Evolutionary conservation across 2,113 vertebrate genomes (phyloP).

Genomic region (Saccopteryx leptura): DNA sequence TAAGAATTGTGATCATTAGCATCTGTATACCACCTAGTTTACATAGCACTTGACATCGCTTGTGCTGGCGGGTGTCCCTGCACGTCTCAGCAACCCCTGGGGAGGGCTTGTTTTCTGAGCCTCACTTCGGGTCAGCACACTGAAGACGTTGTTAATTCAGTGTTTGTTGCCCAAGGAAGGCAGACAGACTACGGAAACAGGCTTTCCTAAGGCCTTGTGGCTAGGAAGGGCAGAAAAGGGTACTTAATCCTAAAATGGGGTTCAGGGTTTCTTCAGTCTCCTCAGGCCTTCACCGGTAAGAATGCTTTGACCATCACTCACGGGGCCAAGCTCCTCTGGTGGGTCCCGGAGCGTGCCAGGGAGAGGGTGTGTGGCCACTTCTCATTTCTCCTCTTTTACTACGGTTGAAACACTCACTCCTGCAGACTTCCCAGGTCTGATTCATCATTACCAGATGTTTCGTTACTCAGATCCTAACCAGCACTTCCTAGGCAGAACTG

Average conservation of each 20-base stretch:
- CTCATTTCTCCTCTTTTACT: neutral
- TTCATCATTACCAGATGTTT: neutral
- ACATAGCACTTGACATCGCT: constrained; percentile 49
- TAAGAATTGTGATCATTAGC: constrained; percentile 70
- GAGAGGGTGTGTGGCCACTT: neutral
- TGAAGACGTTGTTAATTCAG: constrained; percentile 22
- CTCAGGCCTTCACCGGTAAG: neutral
- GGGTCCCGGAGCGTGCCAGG: neutral
- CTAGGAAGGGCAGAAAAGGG: neutral
- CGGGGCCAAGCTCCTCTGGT: neutral
- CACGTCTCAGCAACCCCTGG: neutral
- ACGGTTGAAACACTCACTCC: neutral
- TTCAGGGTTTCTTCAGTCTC: neutral
- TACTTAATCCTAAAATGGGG: neutral
- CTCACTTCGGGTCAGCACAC: neutral
- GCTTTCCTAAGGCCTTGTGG: neutral
- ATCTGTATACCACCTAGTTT: constrained; percentile 60
- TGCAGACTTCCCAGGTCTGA: neutral
- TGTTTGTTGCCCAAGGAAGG: constrained; percentile 43
- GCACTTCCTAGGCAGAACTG: neutral
- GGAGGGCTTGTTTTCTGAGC: constrained; percentile 63
- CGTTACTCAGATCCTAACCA: neutral
- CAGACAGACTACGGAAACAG: constrained; percentile 46
- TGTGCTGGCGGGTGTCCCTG: rapidly evolving
- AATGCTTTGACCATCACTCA: neutral